These are phyloP conservation scores for Polietes domitor DNA, from an alignment of 2,888 invertebrate genomes.

Conservation along the genomic window DNA sequence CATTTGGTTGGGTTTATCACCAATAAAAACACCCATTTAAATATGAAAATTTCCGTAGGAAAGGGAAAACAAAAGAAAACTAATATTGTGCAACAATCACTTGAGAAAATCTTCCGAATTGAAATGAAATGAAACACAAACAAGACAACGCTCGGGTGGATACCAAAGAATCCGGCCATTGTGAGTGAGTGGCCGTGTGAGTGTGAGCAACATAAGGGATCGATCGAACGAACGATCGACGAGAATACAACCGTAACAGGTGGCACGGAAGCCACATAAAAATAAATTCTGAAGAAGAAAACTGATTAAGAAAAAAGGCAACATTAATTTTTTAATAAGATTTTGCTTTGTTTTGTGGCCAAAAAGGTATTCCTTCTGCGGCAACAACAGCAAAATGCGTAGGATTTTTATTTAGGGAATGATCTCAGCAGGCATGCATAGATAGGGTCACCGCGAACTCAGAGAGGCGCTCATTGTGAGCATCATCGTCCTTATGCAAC, in stretches of 20 bases:
- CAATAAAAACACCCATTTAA: constrained; percentile 64
- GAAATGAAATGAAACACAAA: not conserved
- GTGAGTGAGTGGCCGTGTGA: not conserved
- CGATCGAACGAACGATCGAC: constrained; percentile 17
- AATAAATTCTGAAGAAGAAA: constrained; percentile 69
- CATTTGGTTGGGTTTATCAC: constrained; percentile 65
- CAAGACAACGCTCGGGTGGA: not conserved
- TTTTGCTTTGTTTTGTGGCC: constrained; percentile 48
- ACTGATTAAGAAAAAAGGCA: constrained; percentile 72
- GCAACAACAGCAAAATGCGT: constrained; percentile 32
- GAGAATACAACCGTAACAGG: constrained; percentile 72
- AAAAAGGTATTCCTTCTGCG: constrained; percentile 49
- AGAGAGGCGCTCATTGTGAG: constrained; percentile 1
- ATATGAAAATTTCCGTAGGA: constrained; percentile 33
- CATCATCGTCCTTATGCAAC: constrained; percentile 54
- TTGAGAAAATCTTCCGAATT: constrained; percentile 61
- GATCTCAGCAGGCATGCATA: constrained; percentile 10
- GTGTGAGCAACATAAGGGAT: constrained; percentile 54
- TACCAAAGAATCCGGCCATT: not conserved
- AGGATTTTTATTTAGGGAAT: constrained; percentile 47
- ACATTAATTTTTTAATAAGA: constrained; percentile 75
- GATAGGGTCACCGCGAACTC: constrained; percentile 22
- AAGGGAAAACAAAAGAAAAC: constrained; percentile 52
- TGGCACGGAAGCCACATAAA: constrained; percentile 79
- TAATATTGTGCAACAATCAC: constrained; percentile 60